Base-by-base conservation (phyloP, 2,797 vertebrate species). In the Selene dorsalis region DNA sequence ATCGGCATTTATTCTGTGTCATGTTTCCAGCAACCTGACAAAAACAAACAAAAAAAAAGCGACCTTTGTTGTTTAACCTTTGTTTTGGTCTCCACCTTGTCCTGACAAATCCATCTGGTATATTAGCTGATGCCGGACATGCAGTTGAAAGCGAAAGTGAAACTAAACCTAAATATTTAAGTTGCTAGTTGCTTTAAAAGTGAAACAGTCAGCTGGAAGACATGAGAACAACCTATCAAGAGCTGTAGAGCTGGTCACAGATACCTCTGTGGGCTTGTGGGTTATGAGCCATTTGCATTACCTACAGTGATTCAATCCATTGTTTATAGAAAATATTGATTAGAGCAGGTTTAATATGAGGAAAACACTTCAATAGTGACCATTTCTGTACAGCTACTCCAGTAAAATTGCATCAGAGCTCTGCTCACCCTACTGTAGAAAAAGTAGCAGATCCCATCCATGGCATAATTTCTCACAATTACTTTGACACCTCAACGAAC, bases 251-350 rank as follows among this genome's bases (percentile, higher is more conserved):
- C 6, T 9, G 28, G 12, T 39, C 45, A 47, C 62, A 60, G 61
- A 74, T 74, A 41, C 11, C 53, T 61, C 18, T 35, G 41, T 61
- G 41, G 39, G 28, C 52, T 28, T 76, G 64, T 59, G 41, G 43
- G 26, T 43, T 28, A 18, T 30, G 41, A 12, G 61, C 12, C 16
- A 38, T 59, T 62, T 47, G 48, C 56, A 39, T 65, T 24, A 66
- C 13, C 71, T 41, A 7, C 18, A 43, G 62, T 48, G 14, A 72
- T 73, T 57, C 48, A 14, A 81, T 56, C 17, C 32, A 56, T 22
- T 60, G 55, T 74, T 84, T 38, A 28, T 45, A 53, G 55, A 14
- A 75, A 79, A 72, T 73, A 70, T 83, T 64, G 56, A 75, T 74
- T 55, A 22, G 38, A 9, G 14, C 38, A 30, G 41, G 20, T 67